Evolutionary conservation across 2,888 invertebrate genomes (phyloP), one percentile per base, ranked within the genome.

Genomic region (Stratiomys singularior): DNA sequence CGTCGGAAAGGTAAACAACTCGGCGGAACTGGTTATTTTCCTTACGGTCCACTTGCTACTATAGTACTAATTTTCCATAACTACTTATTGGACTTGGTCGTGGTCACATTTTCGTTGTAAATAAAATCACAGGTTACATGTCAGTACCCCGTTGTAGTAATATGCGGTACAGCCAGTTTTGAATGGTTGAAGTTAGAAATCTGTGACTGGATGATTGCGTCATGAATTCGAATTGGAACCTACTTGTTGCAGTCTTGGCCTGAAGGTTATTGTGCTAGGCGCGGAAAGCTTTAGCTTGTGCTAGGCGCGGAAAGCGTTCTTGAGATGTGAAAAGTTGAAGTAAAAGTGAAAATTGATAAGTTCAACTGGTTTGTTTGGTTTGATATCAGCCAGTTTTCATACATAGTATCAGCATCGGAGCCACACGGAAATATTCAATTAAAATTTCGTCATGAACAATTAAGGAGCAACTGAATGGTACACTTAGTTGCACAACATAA

Each of bases 1-100:
- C 25, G 71, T 52, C 27, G 25, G 13, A 71, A 71, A 71, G 71
- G 71, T 71, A 71, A 71, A 71, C 71, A 71, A 71, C 47, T 52
- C 47, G 44, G 37, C 9, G 27, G 37, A 52, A 71, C 71, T 21
- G 71, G 71, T 71, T 71, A 3, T 25, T 47, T 47, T 71, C 25
- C 64, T 64, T 28, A 18, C 23, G 30, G 28, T n/a, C 5, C 30
- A 30, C 28, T 28, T 28, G 30, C 28, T 52, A 37, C n/a, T n/a
- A n/a, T n/a, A n/a, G 9, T 64, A 64, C 28, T 64, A 28, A 28
- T 64, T 30, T 64, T 64, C 30, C 28, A 64, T 27, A 64, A 30
- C n/a, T 30, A 64, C 21, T 60, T 11, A 25, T 18, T 60, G 58
- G 37, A 37, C 37, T 37, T 37, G 37, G 37, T 37, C 37, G 37